Evolutionary conservation across 2,113 vertebrate species (phyloP).

Genomic region (Synchiropus splendidus): DNA sequence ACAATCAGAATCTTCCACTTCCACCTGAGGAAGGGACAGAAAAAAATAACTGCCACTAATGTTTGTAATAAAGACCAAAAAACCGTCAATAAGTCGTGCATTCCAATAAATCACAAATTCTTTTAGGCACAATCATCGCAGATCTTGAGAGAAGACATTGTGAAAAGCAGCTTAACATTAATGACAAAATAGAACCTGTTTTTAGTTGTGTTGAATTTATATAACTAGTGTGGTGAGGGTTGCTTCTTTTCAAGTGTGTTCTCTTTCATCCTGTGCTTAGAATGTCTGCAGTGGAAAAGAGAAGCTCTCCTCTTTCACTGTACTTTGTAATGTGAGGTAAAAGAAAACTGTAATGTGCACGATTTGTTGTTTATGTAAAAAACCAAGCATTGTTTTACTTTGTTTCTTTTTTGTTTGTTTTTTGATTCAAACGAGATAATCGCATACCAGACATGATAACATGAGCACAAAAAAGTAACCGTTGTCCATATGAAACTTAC

Average conservation of each 20-base stretch:
- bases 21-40: conserved; percentile 41
- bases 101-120: neutral
- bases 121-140: neutral
- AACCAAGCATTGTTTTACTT: neutral
- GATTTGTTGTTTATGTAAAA: neutral
- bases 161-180: neutral
- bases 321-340: neutral
- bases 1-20: conserved; percentile 75
- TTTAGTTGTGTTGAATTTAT: neutral
- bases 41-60: neutral
- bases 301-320: neutral
- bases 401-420: neutral
- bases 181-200: neutral
- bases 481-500: conserved; percentile 56
- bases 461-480: neutral
- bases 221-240: too few relatives aligned
- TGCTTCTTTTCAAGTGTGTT: too few relatives aligned
- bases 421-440: neutral
- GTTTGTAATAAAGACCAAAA: neutral
- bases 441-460: neutral
- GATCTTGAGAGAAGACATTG: neutral
- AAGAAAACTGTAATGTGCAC: neutral
- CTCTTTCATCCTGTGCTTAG: too few relatives aligned
- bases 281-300: neutral
- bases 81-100: neutral